phyloP scores from a whole-genome alignment of 2,113 vertebrate species.

The Eulemur rufifrons region DNA sequence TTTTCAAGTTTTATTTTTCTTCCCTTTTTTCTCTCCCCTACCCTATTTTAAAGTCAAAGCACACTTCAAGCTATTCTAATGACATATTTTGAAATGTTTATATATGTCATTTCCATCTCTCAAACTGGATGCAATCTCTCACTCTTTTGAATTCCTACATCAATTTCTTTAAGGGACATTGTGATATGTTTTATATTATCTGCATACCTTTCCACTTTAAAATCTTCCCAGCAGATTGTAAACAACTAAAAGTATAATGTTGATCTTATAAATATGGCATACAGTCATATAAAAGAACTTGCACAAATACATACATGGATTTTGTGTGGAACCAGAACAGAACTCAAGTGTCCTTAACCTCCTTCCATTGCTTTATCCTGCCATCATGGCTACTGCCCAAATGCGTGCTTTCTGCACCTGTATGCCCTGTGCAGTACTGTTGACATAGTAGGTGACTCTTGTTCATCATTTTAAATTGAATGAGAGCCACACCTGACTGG shows the following conservation, averaged over 20 bases:
- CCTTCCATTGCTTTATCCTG: background rate
- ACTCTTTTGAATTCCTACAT: background rate
- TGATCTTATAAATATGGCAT: background rate
- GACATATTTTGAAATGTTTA: background rate
- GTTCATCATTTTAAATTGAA: background rate
- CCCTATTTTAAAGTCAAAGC: background rate
- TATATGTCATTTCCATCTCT: background rate
- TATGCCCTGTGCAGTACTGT: background rate
- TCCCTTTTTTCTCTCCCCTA: background rate
- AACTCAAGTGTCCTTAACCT: background rate
- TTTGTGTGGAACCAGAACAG: no score
- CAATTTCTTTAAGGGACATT: background rate
- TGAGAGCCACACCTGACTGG: no score
- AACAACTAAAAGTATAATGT: background rate
- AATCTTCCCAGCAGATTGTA: background rate
- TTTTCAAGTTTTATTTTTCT: background rate
- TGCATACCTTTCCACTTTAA: background rate
- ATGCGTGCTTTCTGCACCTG: background rate
- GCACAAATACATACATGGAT: background rate
- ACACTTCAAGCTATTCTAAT: background rate
- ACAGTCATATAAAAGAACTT: background rate
- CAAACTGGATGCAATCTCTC: background rate
- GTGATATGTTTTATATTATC: background rate
- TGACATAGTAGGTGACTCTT: background rate
- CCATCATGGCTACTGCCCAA: background rate